These are phyloP conservation scores for Triplophysa siluroides DNA, from an alignment of 2,113 vertebrate genomes.

Conservation along the genomic window DNA sequence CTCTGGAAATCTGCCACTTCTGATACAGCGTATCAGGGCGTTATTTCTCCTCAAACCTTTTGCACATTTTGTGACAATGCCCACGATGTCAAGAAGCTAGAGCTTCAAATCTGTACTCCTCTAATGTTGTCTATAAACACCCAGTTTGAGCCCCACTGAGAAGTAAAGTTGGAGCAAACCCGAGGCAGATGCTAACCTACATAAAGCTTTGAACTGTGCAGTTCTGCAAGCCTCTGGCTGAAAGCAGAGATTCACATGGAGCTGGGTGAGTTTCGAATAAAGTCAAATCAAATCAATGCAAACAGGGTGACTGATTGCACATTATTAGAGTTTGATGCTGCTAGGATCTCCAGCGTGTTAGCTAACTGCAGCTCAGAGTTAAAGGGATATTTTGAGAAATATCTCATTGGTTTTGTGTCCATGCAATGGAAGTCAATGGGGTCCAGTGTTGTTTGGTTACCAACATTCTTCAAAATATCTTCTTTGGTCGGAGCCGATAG, in stretches of 20 bases:
- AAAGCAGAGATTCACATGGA: constrained; percentile 24
- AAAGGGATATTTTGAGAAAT: too few relatives aligned
- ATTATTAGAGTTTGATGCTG: too few relatives aligned
- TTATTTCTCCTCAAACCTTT: not conserved
- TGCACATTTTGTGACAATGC: not conserved
- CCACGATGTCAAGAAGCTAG: not conserved
- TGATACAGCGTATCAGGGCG: not conserved
- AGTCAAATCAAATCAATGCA: constrained; percentile 26
- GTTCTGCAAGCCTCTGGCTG: constrained; percentile 20
- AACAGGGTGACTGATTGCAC: not conserved
- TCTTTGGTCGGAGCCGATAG: too few relatives aligned
- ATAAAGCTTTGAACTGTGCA: constrained; percentile 37
- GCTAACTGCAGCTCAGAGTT: too few relatives aligned
- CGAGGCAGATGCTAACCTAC: constrained; percentile 41
- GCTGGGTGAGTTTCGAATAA: not conserved
- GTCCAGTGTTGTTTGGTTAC: too few relatives aligned
- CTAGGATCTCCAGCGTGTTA: too few relatives aligned
- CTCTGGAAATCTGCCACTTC: not conserved
- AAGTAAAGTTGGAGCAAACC: constrained; percentile 7
- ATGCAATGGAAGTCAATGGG: too few relatives aligned
- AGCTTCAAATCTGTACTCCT: not conserved
- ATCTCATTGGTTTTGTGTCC: too few relatives aligned
- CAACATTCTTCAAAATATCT: too few relatives aligned
- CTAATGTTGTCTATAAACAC: not conserved
- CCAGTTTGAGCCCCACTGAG: not conserved